These are phyloP conservation scores for Buceros bicornis DNA, from an alignment of 2,797 vertebrate species.

Conservation along the genomic window DNA sequence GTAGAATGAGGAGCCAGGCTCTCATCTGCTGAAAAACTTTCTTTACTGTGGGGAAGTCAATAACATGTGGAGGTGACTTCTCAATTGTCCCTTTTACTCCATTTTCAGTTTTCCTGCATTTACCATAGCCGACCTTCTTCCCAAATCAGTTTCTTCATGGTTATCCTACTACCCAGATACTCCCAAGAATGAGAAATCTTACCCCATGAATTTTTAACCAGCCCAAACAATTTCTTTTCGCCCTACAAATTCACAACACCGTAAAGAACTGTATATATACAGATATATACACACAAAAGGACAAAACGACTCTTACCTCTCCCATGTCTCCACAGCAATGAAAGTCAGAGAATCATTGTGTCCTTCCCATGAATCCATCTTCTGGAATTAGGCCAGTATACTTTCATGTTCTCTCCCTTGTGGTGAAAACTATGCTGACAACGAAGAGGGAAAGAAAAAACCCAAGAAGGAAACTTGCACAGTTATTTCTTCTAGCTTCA, in stretches of 20 bases:
- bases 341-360: neutral
- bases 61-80: neutral
- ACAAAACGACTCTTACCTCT: neutral
- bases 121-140: neutral
- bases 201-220: neutral
- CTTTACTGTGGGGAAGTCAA: neutral
- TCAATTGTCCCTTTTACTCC: neutral
- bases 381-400: neutral
- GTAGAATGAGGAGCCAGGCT: neutral
- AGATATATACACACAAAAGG: neutral
- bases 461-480: fast-evolving
- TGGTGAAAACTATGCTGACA: neutral
- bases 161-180: neutral
- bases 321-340: neutral
- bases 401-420: neutral
- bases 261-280: neutral
- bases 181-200: neutral
- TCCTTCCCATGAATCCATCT: neutral
- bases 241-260: neutral
- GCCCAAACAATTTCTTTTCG: neutral
- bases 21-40: neutral
- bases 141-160: neutral
- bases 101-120: neutral
- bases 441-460: neutral
- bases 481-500: neutral